Evolutionary conservation across 2,113 vertebrate species (phyloP), one percentile per base, ranked within the genome.

Genomic region (Synchiropus splendidus): DNA sequence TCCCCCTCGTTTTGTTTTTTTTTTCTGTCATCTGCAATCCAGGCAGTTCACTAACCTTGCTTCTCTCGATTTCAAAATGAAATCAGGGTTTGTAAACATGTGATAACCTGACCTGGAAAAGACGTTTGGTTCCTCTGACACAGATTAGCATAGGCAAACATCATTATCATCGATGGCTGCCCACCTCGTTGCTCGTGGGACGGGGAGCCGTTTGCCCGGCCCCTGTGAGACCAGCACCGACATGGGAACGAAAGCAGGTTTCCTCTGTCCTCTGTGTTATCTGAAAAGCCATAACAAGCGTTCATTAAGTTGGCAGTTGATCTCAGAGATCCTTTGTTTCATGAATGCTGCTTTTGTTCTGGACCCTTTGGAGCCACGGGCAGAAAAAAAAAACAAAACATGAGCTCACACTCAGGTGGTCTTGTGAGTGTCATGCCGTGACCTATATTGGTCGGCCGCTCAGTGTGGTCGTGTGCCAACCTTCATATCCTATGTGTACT

Each of bases 281-380:
- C 85, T 87, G 67, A 61, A 78, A 67, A 35, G 6, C 44, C 69
- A 72, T 54, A 65, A 68, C 16, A 61, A 61, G 60, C n/a, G 0
- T 71, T 78, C 49, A 61, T 54, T 45, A 47, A 59, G 47, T 62
- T 70, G 66, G 54, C 63, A 75, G 51, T 42, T 54, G 52, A 68
- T 71, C 51, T 31, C 64, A 54, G 39, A 30, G 42, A 17, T 12
- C n/a, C n/a, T 34, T 39, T 39, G 30, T 61, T 64, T 55, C 30
- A 61, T 74, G 56, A 81, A 78, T 68, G 60, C 31, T 32, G 47
- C 58, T 47, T 65, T 70, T 70, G 67, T 74, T 51, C 16, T 4
- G 2, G 1, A n/a, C 44, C 27, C 40, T 63, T 65, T 61, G 54
- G 0, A 56, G 17, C 14, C 27, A 39, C 34, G 44, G 33, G 21